Conservation (phyloP, 2,797 vertebrate species). For the Leucoraja ocellata region DNA sequence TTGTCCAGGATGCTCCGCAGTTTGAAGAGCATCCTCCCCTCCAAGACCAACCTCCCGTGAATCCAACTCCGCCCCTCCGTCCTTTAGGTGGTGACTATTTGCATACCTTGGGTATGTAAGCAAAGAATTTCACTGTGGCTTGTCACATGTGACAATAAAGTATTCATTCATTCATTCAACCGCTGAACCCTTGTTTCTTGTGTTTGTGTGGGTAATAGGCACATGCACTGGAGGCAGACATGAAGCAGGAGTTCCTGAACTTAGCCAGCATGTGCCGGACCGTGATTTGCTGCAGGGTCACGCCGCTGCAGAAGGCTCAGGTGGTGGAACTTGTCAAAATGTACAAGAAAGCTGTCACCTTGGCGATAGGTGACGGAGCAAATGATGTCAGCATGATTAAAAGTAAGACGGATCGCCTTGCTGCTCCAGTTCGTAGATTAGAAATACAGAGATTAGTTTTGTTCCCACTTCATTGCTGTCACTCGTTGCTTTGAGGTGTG, state of each 20-base stretch:
- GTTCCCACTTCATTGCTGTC: not conserved
- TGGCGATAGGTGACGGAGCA: conserved; percentile 70
- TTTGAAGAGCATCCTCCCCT: too few species aligned
- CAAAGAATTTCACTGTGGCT: too few species aligned
- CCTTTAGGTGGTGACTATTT: too few species aligned
- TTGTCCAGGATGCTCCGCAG: too few species aligned
- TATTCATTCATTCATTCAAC: not conserved
- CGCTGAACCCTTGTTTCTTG: not conserved
- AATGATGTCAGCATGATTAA: conserved; percentile 81
- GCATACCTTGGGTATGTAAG: too few species aligned
- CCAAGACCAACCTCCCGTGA: too few species aligned
- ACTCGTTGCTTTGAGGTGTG: not conserved
- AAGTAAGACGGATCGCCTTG: conserved; percentile 54
- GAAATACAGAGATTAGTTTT: not conserved
- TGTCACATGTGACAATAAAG: too few species aligned
- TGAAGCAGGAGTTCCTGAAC: conserved; percentile 66
- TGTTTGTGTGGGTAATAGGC: conserved; percentile 50
- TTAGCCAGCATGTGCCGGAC: conserved; percentile 70
- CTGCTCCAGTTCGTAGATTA: not conserved
- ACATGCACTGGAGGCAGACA: conserved; percentile 62
- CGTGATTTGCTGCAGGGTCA: conserved; percentile 74
- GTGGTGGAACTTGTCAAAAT: conserved; percentile 74
- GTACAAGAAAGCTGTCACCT: conserved; percentile 61
- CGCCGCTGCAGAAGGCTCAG: conserved; percentile 72
- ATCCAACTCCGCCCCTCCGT: too few species aligned